phyloP scores from a whole-genome alignment of 2,888 invertebrate species.

The Scaptodrosophila latifasciaeformis region DNA sequence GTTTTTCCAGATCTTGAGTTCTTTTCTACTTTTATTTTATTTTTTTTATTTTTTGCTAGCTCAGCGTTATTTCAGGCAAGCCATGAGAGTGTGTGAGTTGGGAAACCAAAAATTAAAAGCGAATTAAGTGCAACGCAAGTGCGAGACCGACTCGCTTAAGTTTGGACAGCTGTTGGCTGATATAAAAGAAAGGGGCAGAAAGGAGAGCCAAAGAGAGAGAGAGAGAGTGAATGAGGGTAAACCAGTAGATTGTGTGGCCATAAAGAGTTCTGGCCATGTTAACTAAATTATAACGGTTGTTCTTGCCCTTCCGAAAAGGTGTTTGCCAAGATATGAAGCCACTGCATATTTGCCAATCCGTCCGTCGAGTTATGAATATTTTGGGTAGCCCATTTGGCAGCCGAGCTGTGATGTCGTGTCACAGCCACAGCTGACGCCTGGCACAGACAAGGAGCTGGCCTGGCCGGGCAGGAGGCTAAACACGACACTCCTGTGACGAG shows the following conservation, averaged over 20 bases:
- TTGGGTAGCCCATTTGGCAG: not conserved
- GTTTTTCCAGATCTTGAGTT: constrained; percentile 3
- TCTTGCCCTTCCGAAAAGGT: constrained; percentile 7
- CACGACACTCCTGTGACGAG: constrained; percentile 16
- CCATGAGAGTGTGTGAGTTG: not conserved
- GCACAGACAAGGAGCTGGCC: constrained; percentile 26
- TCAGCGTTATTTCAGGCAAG: constrained; percentile 24
- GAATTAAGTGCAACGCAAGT: constrained; percentile 42
- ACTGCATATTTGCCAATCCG: too few relatives aligned
- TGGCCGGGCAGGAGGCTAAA: too few relatives aligned
- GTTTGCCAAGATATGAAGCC: too few relatives aligned
- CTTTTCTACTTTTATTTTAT: constrained; percentile 17
- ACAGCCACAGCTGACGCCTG: constrained; percentile 27
- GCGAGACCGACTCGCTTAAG: too few relatives aligned
- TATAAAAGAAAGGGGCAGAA: too few relatives aligned
- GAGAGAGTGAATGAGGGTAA: not conserved
- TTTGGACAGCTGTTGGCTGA: too few relatives aligned
- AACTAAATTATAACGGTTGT: too few relatives aligned
- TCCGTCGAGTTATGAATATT: constrained; percentile 24
- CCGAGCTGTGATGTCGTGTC: not conserved
- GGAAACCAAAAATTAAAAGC: constrained; percentile 47
- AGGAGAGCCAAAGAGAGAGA: not conserved
- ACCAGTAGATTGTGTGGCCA: not conserved
- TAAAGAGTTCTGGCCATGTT: too few relatives aligned
- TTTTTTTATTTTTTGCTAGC: constrained; percentile 42